Base-by-base conservation (phyloP, 2,888 invertebrate species). In the Hyppa rectilinea region DNA sequence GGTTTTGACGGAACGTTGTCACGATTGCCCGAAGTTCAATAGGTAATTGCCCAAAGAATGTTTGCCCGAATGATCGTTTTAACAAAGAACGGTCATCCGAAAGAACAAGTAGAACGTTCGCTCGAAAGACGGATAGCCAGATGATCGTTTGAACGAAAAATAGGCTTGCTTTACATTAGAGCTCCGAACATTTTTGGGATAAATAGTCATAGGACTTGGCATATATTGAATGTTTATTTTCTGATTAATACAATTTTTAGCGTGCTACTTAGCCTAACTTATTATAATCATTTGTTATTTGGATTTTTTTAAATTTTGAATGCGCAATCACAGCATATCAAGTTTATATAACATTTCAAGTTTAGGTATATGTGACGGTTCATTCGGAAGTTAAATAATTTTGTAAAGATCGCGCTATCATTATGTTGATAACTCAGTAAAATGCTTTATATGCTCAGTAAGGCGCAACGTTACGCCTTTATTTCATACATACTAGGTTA, bases 251-350 rank as follows among this genome's bases (percentile, higher is more conserved):
- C 4, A n/a, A 17, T 36, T n/a, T 9, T 55, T n/a, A 31, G n/a
- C n/a, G 9, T 34, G n/a, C 14, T n/a, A n/a, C 12, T 53, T n/a
- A 53, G 31, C n/a, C 12, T n/a, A 53, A 31, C 14, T 23, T 47
- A n/a, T 34, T n/a, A n/a, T n/a, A n/a, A 14, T 34, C 1, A 53
- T 31, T 31, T 6, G 1, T 20, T 29, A n/a, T 12, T n/a, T 31
- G 12, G 12, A 47, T n/a, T 20, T 20, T 53, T 31, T 12, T 0
- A n/a, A n/a, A n/a, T n/a, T 31, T 38, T 26, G 17, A 36, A 55
- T 45, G 4, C 52, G 47, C 58, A 38, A 65, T 50, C 43, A 29
- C 29, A 64, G n/a, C 14, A 55, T 49, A 52, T 34, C 34, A 38
- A 12, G 12, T 50, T 55, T 67, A 17, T 20, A n/a, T n/a, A n/a